A percentile compares a stretch with the other conserved stretches of the same genome.
Evolutionary conservation across 2,888 invertebrate species (phyloP).

Genomic region (Mythimna vitellina): DNA sequence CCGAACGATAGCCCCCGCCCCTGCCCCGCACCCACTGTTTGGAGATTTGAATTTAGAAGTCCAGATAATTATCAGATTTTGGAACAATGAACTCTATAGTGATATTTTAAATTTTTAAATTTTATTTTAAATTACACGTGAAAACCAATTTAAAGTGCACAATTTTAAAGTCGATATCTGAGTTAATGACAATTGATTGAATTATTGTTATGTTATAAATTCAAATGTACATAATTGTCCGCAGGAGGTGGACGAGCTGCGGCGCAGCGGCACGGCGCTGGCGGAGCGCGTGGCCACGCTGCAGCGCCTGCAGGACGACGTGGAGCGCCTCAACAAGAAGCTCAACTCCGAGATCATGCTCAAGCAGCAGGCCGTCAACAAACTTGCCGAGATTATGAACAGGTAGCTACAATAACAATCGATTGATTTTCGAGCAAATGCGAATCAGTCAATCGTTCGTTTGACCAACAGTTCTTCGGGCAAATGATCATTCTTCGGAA

Average conservation of each 20-base stretch:
- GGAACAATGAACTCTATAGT: too few species aligned
- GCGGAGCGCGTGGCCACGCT: slow-evolving; percentile 94
- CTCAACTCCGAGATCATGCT: slow-evolving; percentile 96
- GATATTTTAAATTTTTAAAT: too few species aligned
- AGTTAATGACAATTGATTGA: too few species aligned
- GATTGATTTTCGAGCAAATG: background rate
- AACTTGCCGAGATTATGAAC: slow-evolving; percentile 99
- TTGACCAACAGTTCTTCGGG: too few species aligned
- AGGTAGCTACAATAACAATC: slow-evolving; percentile 85
- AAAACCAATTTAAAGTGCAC: too few species aligned
- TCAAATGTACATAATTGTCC: background rate
- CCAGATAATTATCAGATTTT: too few species aligned
- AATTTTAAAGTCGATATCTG: too few species aligned
- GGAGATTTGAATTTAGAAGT: too few species aligned
- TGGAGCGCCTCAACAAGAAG: slow-evolving; percentile 95
- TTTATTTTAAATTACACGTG: too few species aligned
- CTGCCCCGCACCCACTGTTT: too few species aligned
- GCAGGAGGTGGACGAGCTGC: slow-evolving; percentile 96
- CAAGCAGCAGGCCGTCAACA: slow-evolving; percentile 98
- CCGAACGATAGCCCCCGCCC: too few species aligned
- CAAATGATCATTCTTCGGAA: background rate
- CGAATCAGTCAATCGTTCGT: background rate
- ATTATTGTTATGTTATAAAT: too few species aligned
- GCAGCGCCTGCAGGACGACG: slow-evolving; percentile 93
- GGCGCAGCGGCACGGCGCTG: slow-evolving; percentile 93